Evolutionary conservation across 2,797 vertebrate genomes (phyloP), one percentile per base, ranked within the genome.

Genomic region (Gorsachius magnificus): DNA sequence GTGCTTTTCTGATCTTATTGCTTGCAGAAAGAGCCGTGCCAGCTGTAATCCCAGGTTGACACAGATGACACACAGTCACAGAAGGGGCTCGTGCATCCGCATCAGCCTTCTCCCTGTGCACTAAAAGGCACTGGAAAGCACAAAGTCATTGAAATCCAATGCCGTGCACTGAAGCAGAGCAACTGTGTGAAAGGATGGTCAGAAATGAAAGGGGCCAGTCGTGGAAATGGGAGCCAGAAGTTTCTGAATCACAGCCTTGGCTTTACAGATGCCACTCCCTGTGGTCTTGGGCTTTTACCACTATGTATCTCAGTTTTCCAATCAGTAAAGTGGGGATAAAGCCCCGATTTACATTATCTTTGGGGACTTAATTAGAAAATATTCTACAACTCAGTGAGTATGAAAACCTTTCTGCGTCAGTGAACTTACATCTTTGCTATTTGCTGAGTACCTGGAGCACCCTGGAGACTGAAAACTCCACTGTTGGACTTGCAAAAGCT

Each of bases 1-100:
- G 89, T 95, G 77, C 89, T 91, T 94, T 94, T 97, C 71, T 96
- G 87, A 93, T 69, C 68, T 77, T 69, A 79, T 26, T 95, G 93
- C 95, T 93, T 90, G 87, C 91, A 95, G 89, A 83, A 96, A 93
- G 48, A 90, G 48, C 38, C 92, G 63, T 92, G 92, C 51, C 91
- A 92, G 92, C 77, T 95, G 69, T 93, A 97, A 94, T 97, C 87
- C 65, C 82, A 91, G 77, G 43, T 43, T 89, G 82, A 87, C 38
- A 69, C 53, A 87, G 81, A 51, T 92, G 91, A 94, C 86, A 31
- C 89, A 28, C 53, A 93, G 41, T 92, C 77, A 78, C 75, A 93
- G 82, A 96, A 87, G 66, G 77, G 57, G 45, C 79, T 94, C 53
- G 50, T 13, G 33, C 84, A 78, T 64, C 78, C 5, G 3, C 61